Base-by-base conservation (phyloP, 2,113 vertebrate species). In the Ictalurus punctatus region DNA sequence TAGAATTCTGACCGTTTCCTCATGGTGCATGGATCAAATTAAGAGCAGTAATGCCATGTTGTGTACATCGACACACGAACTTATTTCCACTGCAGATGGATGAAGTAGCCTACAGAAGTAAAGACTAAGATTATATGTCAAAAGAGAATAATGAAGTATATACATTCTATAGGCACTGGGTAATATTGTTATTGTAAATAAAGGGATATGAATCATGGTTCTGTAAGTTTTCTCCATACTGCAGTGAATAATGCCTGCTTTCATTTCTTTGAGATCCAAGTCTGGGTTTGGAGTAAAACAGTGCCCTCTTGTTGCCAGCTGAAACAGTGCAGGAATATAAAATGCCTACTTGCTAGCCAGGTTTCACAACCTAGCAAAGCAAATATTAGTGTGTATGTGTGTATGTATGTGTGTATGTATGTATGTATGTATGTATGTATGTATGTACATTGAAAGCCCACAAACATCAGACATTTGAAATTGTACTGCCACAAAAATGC, bases 251-350 rank as follows among this genome's bases (percentile, higher is more conserved):
- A 76, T 59, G 54, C 34, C 69, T 86, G 85, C 23, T 17, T 61
- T 59, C 21, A 44, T 67, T 48, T 84, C 30, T 37, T 83, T 10
- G 59, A 67, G 23, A 56, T 13, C 27, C 56, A 27, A 4, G n/a
- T 5, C 16, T 2, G 8, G 12, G 44, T 82, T 63, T 73, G 14
- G 48, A 82, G 30, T 58, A 71, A 84, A 74, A 84, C 25, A 34
- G 37, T 61, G 87, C 54, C 54, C 80, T 88, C 87, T 83, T 61
- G 81, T 84, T 16, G 56, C 2, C 87, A 88, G 14, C 48, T 44
- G 3, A 23, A 19, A 30, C 52, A 59, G 23, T 59, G 13, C 80
- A 65, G 13, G 30, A 44, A 69, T n/a, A 30, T 40, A 37, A 44
- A 37, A 56, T 61, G 52, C 7, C 44, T 4, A 4, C 2, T 44